These are phyloP conservation scores for Narcine bancroftii DNA, from an alignment of 2,113 vertebrate genomes.

Conservation along the genomic window DNA sequence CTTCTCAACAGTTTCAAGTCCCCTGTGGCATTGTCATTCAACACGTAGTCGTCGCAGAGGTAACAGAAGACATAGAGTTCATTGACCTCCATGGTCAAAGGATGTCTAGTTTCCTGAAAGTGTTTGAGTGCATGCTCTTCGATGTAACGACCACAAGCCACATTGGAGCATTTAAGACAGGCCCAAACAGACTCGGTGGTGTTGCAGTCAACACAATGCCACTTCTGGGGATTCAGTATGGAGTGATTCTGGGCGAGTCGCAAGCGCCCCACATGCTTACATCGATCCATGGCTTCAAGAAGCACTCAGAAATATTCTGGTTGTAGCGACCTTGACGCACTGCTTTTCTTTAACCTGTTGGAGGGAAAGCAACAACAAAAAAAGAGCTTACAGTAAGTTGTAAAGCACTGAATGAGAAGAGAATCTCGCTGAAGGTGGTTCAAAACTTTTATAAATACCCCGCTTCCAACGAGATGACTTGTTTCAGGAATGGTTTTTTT, in stretches of 20 bases:
- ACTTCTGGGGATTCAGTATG: slow-evolving; percentile 96
- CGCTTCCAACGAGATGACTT: neutral
- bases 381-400: neutral
- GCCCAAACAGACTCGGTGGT: slow-evolving; percentile 92
- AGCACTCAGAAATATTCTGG: slow-evolving; percentile 39
- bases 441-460: neutral
- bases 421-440: neutral
- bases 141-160: slow-evolving; percentile 88
- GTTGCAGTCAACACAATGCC: slow-evolving; percentile 82
- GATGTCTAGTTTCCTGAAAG: slow-evolving; percentile 80
- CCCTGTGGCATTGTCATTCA: slow-evolving; percentile 92
- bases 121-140: slow-evolving; percentile 87
- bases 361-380: neutral
- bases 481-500: no score
- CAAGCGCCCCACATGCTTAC: slow-evolving; percentile 93
- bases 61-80: slow-evolving; percentile 96
- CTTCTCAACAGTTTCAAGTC: slow-evolving; percentile 89
- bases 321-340: slow-evolving; percentile 5
- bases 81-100: slow-evolving; percentile 88
- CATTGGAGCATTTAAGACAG: slow-evolving; percentile 94
- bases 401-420: neutral
- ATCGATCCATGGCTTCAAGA: slow-evolving; percentile 85
- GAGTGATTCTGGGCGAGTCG: slow-evolving; percentile 94
- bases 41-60: slow-evolving; percentile 86
- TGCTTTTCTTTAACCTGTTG: slow-evolving; percentile 49